phyloP scores from a whole-genome alignment of 2,888 invertebrate genomes.

The Sipha maydis region DNA sequence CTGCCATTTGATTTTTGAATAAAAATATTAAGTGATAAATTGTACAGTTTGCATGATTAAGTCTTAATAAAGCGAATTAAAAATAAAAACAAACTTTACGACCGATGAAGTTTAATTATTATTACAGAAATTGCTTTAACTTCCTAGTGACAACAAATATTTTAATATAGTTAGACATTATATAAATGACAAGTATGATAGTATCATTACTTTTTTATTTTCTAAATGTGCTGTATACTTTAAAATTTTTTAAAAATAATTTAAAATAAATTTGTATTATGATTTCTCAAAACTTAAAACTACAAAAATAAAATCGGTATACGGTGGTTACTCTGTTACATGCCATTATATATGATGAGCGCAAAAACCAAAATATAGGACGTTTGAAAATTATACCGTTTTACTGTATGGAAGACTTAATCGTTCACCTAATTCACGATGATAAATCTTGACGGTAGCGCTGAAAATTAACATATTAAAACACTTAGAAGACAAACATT shows the following conservation, averaged over 20 bases:
- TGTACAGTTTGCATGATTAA: slow-evolving; percentile 16
- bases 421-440: not conserved
- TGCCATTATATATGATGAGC: not conserved
- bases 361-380: not conserved
- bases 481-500: slow-evolving; percentile 13
- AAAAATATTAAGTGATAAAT: slow-evolving; percentile 19
- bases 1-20: not conserved
- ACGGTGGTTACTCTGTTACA: not conserved
- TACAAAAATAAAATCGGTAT: too few relatives aligned
- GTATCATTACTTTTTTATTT: too few relatives aligned
- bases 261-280: too few relatives aligned
- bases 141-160: too few relatives aligned
- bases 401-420: not conserved
- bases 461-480: slow-evolving; percentile 31
- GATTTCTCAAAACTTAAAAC: too few relatives aligned
- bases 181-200: too few relatives aligned
- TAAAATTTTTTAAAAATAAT: too few relatives aligned
- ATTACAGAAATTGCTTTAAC: too few relatives aligned
- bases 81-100: too few relatives aligned
- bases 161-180: too few relatives aligned
- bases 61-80: not conserved
- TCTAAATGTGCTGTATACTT: too few relatives aligned
- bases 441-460: not conserved
- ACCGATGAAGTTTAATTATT: too few relatives aligned
- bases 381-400: not conserved